Conservation (phyloP, 2,888 invertebrate species). For the Acrobasis suavella region DNA sequence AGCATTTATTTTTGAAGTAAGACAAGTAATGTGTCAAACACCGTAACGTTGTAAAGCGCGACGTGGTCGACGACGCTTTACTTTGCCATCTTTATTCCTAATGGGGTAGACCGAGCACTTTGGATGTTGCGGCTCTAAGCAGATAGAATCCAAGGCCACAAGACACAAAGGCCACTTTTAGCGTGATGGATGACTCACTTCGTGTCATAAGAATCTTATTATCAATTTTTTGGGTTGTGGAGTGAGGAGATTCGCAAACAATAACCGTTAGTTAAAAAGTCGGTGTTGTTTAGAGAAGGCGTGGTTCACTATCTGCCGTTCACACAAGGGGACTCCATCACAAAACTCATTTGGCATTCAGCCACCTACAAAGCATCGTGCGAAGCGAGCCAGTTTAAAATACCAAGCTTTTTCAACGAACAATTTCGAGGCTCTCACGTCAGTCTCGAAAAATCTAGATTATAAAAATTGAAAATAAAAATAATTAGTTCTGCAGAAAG, state of each 20-base stretch:
- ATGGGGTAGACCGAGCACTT: no score
- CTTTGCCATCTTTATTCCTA: no score
- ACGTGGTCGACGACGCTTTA: no score
- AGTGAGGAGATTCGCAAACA: background rate
- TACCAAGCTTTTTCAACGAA: conserved; percentile 63
- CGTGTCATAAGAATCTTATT: background rate
- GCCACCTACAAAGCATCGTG: conserved; percentile 73
- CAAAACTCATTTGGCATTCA: conserved; percentile 81
- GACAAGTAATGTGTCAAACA: no score
- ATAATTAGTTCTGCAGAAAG: no score
- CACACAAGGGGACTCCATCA: conserved; percentile 69
- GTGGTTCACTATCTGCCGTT: conserved; percentile 65
- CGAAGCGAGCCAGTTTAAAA: conserved; percentile 72
- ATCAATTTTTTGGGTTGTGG: background rate
- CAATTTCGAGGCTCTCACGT: conserved; percentile 51
- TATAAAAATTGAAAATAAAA: background rate
- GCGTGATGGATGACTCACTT: no score
- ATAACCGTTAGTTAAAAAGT: conserved; percentile 20
- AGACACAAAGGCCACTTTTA: no score
- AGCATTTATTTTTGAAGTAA: no score
- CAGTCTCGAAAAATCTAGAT: background rate
- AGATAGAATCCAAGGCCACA: no score
- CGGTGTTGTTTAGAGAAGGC: conserved; percentile 51
- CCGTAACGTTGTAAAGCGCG: no score
- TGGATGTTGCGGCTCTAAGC: no score